Evolutionary conservation across 2,113 vertebrate species (phyloP).

Genomic region (Sisor rabdophorus): DNA sequence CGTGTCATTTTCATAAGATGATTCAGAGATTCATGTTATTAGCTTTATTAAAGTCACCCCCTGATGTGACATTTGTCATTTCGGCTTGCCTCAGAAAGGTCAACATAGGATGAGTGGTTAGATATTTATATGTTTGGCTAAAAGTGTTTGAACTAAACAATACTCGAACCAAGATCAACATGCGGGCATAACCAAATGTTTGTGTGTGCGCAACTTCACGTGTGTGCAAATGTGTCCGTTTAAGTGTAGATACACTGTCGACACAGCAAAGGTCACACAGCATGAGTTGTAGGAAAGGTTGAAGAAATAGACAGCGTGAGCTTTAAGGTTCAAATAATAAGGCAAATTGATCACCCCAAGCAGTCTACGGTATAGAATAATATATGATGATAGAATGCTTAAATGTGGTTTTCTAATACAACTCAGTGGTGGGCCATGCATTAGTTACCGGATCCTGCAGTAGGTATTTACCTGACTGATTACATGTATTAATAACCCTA

Average conservation of each 20-base stretch:
- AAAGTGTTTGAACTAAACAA: slow-evolving; percentile 61
- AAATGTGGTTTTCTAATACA: slow-evolving; percentile 2
- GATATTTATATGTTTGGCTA: slow-evolving; percentile 59
- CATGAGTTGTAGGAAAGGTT: slow-evolving; percentile 47
- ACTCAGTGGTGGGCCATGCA: slow-evolving; percentile 8
- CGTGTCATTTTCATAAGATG: not conserved
- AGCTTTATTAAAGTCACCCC: slow-evolving; percentile 21
- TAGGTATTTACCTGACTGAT: no score
- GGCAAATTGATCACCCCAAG: not conserved
- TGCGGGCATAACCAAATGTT: slow-evolving; percentile 41
- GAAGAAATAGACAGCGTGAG: slow-evolving; percentile 33
- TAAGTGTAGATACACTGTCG: slow-evolving; percentile 10
- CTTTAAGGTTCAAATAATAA: slow-evolving; percentile 7
- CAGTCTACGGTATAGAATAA: not conserved
- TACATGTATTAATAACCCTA: no score
- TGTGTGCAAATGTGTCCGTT: slow-evolving; percentile 19
- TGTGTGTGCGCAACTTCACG: slow-evolving; percentile 15
- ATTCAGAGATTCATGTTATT: not conserved
- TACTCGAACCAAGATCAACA: slow-evolving; percentile 61
- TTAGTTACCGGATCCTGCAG: no score
- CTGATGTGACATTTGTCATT: slow-evolving; percentile 38
- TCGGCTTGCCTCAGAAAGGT: slow-evolving; percentile 33
- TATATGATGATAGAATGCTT: not conserved
- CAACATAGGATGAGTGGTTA: slow-evolving; percentile 43
- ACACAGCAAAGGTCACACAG: slow-evolving; percentile 50